Evolutionary conservation across 1,140 invertebrate genomes (phyloP).

Genomic region (Polyergus mexicanus): DNA sequence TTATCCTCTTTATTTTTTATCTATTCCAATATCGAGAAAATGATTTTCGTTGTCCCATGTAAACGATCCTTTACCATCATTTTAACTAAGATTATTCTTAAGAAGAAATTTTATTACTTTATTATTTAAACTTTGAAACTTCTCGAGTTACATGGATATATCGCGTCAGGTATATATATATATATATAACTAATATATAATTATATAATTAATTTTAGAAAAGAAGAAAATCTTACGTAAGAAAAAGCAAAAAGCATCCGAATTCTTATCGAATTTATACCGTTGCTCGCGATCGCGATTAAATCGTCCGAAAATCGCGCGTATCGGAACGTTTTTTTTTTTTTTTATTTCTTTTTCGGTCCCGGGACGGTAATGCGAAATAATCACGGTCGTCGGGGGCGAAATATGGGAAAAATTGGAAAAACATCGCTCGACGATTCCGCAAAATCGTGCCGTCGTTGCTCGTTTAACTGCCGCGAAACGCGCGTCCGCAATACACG

Average conservation of each 20-base stretch:
- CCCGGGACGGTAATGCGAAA: slow-evolving; percentile 36
- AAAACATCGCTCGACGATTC: slow-evolving; percentile 34
- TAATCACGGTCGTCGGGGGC: slow-evolving; percentile 27
- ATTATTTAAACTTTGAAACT: neutral
- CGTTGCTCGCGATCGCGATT: neutral
- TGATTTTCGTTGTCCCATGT: neutral
- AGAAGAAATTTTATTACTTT: neutral
- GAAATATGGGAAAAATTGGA: slow-evolving; percentile 16
- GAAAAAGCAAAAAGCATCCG: neutral
- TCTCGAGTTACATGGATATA: neutral
- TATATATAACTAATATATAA: too few relatives aligned
- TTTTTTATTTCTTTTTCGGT: too few relatives aligned
- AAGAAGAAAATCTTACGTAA: too few relatives aligned
- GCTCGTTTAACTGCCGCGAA: slow-evolving; percentile 15
- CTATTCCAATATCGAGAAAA: neutral
- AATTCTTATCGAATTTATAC: neutral
- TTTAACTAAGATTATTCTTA: neutral
- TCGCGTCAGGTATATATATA: too few relatives aligned
- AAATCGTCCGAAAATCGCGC: slow-evolving; percentile 22
- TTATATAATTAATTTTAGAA: neutral
- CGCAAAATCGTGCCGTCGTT: slow-evolving; percentile 3
- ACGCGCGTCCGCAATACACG: neutral
- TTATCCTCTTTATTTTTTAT: neutral
- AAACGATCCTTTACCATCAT: too few relatives aligned
- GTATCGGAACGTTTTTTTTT: neutral